Evolutionary conservation across 2,888 invertebrate species (phyloP), one percentile per base, ranked within the genome.

Genomic region (Argyra leucocephala): DNA sequence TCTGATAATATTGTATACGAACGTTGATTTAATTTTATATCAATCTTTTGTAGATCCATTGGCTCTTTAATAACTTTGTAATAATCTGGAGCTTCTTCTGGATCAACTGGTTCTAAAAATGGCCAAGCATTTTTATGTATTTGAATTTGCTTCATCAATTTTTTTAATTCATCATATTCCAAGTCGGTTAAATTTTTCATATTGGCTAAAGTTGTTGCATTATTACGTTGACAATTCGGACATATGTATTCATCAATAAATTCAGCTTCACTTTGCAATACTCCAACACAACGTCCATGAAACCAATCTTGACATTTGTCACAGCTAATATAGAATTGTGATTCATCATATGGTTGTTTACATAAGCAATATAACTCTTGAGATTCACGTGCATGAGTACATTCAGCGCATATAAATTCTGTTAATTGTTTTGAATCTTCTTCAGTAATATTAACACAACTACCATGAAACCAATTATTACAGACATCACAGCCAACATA

Each of bases 241-340:
- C 98, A 98, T 71, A 94, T 88, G 76, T 98, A 99, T 73, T 95
- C 94, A 74, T 96, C 96, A 71, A 97, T 93, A 72, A 90, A 90
- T 76, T 96, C 93, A 23, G 95, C 96, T 77, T 95, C 95, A 3
- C 92, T 91, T 75, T 93, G 94, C 63, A 94, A 81, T 74, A 96
- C 93, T 57, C 97, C 97, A 61, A 98, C 97, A 80, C 98, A 98
- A 66, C 93, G 86, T 9, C 97, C 97, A 79, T 98, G 98, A 82
- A 96, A 98, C 99, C 99, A 99, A 80, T 96, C 97, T 80, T 97
- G 95, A 80, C 99, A 99, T 69, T 91, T 88, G 82, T 99, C 99
- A 79, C 99, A 99, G 77, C 96, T 97, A 75, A 99, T 96, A 80
- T 98, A 99, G 84, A 98, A 98, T 80, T 96, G 94, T 75, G 94